Evolutionary conservation across 2,113 vertebrate species (phyloP), one percentile per base, ranked within the genome.

Genomic region (Hypomesus transpacificus): DNA sequence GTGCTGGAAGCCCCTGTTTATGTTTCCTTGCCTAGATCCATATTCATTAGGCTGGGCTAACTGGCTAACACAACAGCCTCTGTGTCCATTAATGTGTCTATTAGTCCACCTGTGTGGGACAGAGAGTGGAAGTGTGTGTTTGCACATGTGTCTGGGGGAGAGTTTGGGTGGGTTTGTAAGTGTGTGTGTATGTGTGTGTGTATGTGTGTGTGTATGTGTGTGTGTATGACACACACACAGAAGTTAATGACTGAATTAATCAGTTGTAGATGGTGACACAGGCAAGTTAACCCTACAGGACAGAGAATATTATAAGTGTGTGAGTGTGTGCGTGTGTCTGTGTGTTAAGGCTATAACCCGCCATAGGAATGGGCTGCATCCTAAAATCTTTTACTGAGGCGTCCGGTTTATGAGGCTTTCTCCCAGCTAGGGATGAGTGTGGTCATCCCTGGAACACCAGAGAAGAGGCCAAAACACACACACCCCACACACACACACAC

Each of bases 321-420:
- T 52, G 64, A 72, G 66, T 74, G 31, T 34, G 31, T 34, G 31
- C 6, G 31, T 34, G 31, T 34, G 1, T 24, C 1, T 34, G 31
- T 7, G 31, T 34, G 31, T 34, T 26, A 54, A 20, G 64, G 56
- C 69, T 1, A 50, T 86, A 72, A 86, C 82, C 63, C 74, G 8
- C 0, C 39, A 64, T 14, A 70, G 87, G 85, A 89, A 86, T 81
- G 70, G 75, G 68, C 73, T 62, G 70, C 73, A 78, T 71, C 79
- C 14, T 50, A 77, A 87, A 80, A 77, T 71, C 75, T 75, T 71
- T 79, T 80, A 67, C 77, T 68, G 67, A 84, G 78, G 78, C 81
- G 77, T 72, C 67, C 62, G 11, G 52, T 74, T 70, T 70, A 61
- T 50, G 34, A 60, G 57, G 26, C 56, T 54, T 64, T 62, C 66